These are phyloP conservation scores for Torymus aiolomorphi DNA, from an alignment of 2,888 invertebrate genomes.

Conservation along the genomic window DNA sequence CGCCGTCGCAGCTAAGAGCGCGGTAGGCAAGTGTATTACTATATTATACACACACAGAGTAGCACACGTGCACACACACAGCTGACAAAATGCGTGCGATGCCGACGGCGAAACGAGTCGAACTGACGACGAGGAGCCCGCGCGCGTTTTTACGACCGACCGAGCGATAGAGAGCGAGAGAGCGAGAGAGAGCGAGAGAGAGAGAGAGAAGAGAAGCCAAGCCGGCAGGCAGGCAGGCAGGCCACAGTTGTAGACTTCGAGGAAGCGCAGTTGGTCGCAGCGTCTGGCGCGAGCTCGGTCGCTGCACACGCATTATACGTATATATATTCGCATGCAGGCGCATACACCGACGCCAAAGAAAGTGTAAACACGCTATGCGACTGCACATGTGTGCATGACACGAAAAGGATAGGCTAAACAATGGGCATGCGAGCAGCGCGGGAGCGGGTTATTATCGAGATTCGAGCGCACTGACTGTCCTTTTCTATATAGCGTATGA, in stretches of 20 bases:
- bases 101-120: slow-evolving; percentile 45
- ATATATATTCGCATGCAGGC: background rate
- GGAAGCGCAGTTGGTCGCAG: slow-evolving; percentile 44
- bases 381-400: too few relatives aligned
- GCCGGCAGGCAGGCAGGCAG: background rate
- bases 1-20: too few relatives aligned
- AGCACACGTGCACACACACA: too few relatives aligned
- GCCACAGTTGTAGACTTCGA: background rate
- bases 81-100: slow-evolving; percentile 23
- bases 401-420: slow-evolving; percentile 19
- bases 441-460: background rate
- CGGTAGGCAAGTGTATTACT: too few relatives aligned
- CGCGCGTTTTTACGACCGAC: slow-evolving; percentile 55
- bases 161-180: slow-evolving; percentile 28
- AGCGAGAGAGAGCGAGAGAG: too few relatives aligned
- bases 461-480: slow-evolving; percentile 6
- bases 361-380: too few relatives aligned
- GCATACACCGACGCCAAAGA: too few relatives aligned
- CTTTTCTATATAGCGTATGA: background rate
- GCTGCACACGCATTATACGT: background rate
- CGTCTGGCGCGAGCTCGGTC: slow-evolving; percentile 11
- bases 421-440: background rate
- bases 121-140: slow-evolving; percentile 43
- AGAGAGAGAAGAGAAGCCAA: slow-evolving; percentile 16
- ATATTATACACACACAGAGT: too few relatives aligned